Evolutionary conservation across 2,888 invertebrate species (phyloP).

Genomic region (Hanleya hanleyi): DNA sequence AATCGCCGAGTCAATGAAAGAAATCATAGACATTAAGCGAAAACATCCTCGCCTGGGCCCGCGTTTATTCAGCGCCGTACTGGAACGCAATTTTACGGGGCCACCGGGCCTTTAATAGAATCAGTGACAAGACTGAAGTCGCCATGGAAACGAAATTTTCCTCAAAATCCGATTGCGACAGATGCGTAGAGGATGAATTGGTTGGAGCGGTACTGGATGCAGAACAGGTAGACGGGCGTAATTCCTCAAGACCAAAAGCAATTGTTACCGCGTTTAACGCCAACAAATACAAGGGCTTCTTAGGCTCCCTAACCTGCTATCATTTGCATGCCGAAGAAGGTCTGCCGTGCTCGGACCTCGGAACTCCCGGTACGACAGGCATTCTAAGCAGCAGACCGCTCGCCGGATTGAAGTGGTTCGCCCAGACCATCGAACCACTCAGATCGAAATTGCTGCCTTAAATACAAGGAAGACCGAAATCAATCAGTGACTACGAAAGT

Average conservation of each 20-base stretch:
- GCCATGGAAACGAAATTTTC: slow-evolving; percentile 30
- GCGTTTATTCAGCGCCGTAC: not conserved
- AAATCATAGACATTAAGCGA: not conserved
- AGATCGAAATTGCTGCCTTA: too few relatives aligned
- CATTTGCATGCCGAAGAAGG: slow-evolving; percentile 1
- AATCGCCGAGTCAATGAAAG: not conserved
- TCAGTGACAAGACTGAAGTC: slow-evolving; percentile 30
- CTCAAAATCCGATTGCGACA: slow-evolving; percentile 35
- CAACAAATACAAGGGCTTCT: not conserved
- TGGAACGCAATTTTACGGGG: not conserved
- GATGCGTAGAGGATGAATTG: slow-evolving; percentile 23
- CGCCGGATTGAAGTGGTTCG: too few relatives aligned
- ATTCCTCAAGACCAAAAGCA: not conserved
- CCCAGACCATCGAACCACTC: too few relatives aligned
- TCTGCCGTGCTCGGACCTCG: too few relatives aligned
- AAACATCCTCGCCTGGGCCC: not conserved
- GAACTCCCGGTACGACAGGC: too few relatives aligned
- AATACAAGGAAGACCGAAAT: too few relatives aligned
- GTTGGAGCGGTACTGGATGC: not conserved
- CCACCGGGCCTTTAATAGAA: slow-evolving; percentile 22
- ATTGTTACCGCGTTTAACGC: not conserved
- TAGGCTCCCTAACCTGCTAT: not conserved
- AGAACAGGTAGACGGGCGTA: not conserved
- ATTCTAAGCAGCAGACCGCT: too few relatives aligned
- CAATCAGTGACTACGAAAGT: too few relatives aligned